Evolutionary conservation across 2,797 vertebrate species (phyloP), one percentile per base, ranked within the genome.

Genomic region (Apodemus agrarius): DNA sequence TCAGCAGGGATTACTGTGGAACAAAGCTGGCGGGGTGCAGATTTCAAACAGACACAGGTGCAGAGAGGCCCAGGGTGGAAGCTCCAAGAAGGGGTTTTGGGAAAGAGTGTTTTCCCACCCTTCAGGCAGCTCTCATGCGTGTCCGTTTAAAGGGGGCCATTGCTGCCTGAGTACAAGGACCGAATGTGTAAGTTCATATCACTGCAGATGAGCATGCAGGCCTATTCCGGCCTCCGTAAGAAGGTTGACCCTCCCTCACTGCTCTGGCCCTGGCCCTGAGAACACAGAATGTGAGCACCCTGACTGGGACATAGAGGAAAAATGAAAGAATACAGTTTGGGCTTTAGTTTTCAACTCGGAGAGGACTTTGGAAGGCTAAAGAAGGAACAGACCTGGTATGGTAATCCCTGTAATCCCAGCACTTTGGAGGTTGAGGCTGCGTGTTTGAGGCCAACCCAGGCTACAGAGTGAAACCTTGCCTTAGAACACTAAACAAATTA

Each of bases 1-100:
- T 97, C 93, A 96, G 85, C 86, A 87, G 96, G 95, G 96, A 97
- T 97, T 97, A 96, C 90, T 87, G 76, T 75, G 85, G 93, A 96
- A 96, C 95, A 97, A 96, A 97, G 85, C 92, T 97, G 97, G 97
- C 90, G 91, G 96, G 76, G 82, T 94, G 80, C 82, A 86, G 92
- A 91, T 96, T 96, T 95, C 92, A 93, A 96, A 90, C 34, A 95
- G 91, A 59, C 98, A 96, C 98, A 97, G 97, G 96, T 98, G 96
- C 94, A 96, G 90, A 92, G 94, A 94, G 95, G 93, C 54, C 86
- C n/a, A 10, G 93, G 63, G 59, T 87, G 65, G 80, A 84, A 89
- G 90, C 74, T 8, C 57, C 76, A 24, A 90, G 29, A 63, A 46
- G 40, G 57, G 74, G 59, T 14, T 6, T 69, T 2, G 22, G 34